Evolutionary conservation across 2,888 invertebrate genomes (phyloP).

Genomic region (Drosophila colorata): DNA sequence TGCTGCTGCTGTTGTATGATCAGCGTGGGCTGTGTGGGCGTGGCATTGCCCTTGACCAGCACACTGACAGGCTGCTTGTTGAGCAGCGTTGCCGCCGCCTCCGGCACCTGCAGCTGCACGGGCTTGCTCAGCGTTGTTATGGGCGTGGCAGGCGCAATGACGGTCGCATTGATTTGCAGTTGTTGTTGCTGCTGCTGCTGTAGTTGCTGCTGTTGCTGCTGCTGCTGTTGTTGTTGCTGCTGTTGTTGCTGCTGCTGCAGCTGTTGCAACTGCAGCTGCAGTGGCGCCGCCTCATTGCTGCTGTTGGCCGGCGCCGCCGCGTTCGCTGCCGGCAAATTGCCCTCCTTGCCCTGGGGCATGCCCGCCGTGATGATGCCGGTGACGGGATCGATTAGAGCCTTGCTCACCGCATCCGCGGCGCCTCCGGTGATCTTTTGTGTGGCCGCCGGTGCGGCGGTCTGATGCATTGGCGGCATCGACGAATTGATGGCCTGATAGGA

Average conservation of each 20-base stretch:
- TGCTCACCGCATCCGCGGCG: constrained; percentile 86
- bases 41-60: constrained; percentile 77
- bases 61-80: constrained; percentile 82
- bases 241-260: constrained; percentile 50
- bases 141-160: constrained; percentile 67
- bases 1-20: constrained; percentile 58
- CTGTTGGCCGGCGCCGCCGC: constrained; percentile 70
- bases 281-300: constrained; percentile 38
- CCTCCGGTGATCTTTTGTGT: constrained; percentile 79
- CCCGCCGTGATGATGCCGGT: constrained; percentile 90
- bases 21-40: constrained; percentile 46
- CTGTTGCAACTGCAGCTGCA: constrained; percentile 57
- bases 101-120: constrained; percentile 63
- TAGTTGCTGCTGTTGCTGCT: constrained; percentile 40
- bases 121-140: constrained; percentile 73
- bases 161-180: constrained; percentile 58
- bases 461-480: constrained; percentile 78
- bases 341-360: constrained; percentile 89
- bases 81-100: constrained; percentile 54
- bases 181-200: constrained; percentile 52
- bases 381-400: constrained; percentile 90
- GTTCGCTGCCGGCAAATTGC: constrained; percentile 80
- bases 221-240: constrained; percentile 52
- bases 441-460: constrained; percentile 76
- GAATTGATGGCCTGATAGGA: constrained; percentile 78